These are phyloP conservation scores for Anableps anableps DNA, from an alignment of 2,797 vertebrate species.

Conservation along the genomic window DNA sequence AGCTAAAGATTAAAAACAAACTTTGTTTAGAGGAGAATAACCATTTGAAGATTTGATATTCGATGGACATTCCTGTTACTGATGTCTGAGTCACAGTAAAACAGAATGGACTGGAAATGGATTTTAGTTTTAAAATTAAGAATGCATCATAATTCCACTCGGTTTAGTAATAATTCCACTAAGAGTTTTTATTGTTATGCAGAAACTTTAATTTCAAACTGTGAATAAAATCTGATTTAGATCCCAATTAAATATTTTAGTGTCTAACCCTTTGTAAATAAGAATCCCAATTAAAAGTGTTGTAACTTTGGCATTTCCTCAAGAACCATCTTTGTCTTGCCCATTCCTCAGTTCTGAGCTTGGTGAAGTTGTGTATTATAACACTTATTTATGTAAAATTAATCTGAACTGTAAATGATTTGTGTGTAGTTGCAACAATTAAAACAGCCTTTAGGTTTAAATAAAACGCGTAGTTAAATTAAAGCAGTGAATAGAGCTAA, in stretches of 20 bases:
- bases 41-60: neutral
- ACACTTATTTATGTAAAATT: neutral
- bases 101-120: neutral
- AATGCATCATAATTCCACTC: neutral
- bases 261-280: neutral
- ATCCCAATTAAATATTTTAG: neutral
- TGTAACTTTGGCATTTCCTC: neutral
- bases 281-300: neutral
- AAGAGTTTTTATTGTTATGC: neutral
- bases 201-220: neutral
- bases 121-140: neutral
- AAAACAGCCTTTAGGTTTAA: neutral
- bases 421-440: neutral
- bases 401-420: neutral
- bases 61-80: neutral
- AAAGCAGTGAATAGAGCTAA: neutral
- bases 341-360: neutral
- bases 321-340: neutral
- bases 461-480: neutral
- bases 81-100: neutral
- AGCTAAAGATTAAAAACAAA: neutral
- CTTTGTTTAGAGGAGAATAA: neutral
- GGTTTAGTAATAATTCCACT: too few species aligned
- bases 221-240: neutral
- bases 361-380: neutral